phyloP scores from a whole-genome alignment of 2,888 invertebrate species.

The Mesorhabditis spiculigera region DNA sequence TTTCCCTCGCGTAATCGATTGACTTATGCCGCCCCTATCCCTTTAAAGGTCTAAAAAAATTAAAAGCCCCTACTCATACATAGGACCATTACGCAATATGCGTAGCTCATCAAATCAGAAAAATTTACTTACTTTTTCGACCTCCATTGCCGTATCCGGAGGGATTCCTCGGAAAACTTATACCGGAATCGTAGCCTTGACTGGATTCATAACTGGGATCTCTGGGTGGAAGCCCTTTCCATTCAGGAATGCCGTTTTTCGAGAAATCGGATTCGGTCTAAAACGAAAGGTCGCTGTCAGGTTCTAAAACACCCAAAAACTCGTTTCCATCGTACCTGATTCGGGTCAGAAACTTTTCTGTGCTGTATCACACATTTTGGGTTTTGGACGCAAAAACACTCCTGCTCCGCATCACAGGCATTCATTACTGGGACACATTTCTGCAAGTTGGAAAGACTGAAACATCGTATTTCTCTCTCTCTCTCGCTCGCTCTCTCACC shows the following conservation, averaged over 20 bases:
- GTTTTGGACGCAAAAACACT: slow-evolving; percentile 5
- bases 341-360: background rate
- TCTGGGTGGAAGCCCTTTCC: background rate
- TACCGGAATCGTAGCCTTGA: no score
- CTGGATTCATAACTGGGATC: background rate
- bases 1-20: no score
- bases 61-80: no score
- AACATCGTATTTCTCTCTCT: background rate
- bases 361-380: background rate
- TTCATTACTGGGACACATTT: slow-evolving; percentile 1
- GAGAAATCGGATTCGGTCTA: slow-evolving; percentile 1
- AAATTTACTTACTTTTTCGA: no score
- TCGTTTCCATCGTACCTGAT: background rate
- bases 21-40: no score
- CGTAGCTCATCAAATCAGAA: no score
- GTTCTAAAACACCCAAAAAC: background rate
- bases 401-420: background rate
- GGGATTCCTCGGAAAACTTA: no score
- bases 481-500: no score
- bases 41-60: no score
- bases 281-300: background rate
- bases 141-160: no score
- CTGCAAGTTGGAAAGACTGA: background rate
- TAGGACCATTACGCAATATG: no score
- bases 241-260: background rate